Base-by-base conservation (phyloP, 2,888 invertebrate genomes). In the Teleogryllus oceanicus region DNA sequence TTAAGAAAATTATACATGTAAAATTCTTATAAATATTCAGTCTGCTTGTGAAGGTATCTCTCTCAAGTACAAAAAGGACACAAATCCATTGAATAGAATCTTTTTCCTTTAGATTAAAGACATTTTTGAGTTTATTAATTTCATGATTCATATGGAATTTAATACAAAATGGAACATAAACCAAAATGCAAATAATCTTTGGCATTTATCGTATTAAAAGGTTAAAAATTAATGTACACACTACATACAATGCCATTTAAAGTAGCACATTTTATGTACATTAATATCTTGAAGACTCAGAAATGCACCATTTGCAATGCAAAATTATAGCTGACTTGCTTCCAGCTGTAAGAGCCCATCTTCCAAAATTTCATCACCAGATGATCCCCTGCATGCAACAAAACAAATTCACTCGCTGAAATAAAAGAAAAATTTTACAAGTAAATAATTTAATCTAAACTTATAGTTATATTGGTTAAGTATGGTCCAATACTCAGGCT, bases 181-280 rank as follows among this genome's bases (percentile, higher is more conserved):
- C 79, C 50, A 13, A 79, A 79, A 79, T 77, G 79, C 77, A 79
- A 77, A 37, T 21, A 79, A 77, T 79, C 79, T 79, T 79, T 79
- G 79, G 79, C 77, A 79, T 79, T 79, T 76, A 75, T 74, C 18
- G 49, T 24, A 74, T 20, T 37, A 62, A 13, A 62, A 18, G 62
- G 62, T 62, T 62, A 62, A 62, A 78, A 49, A n/a, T 78, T 74
- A n/a, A 49, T 74, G 16, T 50, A 50, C 50, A 77, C 20, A 77
- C 16, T 77, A 50, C 49, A 50, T 18, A 77, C 49, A 50, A 50
- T 77, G 11, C 21, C 16, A 50, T 12, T 50, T 50, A 50, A 16
- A 50, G 50, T 20, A 77, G 21, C 77, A 50, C 21, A 20, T 20
- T 50, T n/a, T 20, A 77, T 21, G 20, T 77, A 16, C 49, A 21